Evolutionary conservation across 2,797 vertebrate species (phyloP).

Genomic region (Hirundo rustica): DNA sequence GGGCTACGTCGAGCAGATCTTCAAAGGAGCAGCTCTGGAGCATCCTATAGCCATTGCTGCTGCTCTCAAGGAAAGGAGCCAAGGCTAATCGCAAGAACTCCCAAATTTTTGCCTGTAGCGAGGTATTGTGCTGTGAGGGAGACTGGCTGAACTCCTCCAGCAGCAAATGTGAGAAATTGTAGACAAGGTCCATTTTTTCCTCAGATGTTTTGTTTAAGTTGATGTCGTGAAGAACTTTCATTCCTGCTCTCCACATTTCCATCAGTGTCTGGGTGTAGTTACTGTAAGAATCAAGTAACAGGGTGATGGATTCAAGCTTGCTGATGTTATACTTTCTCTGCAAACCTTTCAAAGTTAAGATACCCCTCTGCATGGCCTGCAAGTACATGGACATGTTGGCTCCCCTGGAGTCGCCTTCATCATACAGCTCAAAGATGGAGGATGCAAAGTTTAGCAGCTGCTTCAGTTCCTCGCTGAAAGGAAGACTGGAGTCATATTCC

Average conservation of each 20-base stretch:
- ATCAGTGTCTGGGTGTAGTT: background rate
- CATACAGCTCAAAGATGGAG: background rate
- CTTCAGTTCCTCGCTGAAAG: background rate
- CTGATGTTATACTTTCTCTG: background rate
- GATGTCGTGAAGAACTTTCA: slow-evolving; percentile 18
- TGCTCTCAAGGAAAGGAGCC: slow-evolving; percentile 38
- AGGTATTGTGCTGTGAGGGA: background rate
- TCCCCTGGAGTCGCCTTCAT: background rate
- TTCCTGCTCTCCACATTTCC: slow-evolving; percentile 9
- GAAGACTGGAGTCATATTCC: background rate
- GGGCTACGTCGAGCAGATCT: background rate
- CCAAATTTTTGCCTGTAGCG: background rate
- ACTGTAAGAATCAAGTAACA: background rate
- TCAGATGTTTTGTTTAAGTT: background rate
- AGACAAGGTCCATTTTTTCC: slow-evolving; percentile 25
- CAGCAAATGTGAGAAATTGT: slow-evolving; percentile 44
- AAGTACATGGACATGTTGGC: background rate
- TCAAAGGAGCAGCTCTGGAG: slow-evolving; percentile 15
- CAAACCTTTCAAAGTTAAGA: background rate
- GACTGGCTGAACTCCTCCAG: background rate
- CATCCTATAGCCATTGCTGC: background rate
- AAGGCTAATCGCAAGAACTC: slow-evolving; percentile 12
- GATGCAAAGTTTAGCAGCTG: background rate
- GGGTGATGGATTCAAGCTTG: background rate
- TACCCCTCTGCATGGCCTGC: background rate